Percentiles rank a stretch among this genome's conserved stretches.
These are phyloP conservation scores for Helicoverpa assulta DNA, from an alignment of 2,888 invertebrate species.

Conservation along the genomic window DNA sequence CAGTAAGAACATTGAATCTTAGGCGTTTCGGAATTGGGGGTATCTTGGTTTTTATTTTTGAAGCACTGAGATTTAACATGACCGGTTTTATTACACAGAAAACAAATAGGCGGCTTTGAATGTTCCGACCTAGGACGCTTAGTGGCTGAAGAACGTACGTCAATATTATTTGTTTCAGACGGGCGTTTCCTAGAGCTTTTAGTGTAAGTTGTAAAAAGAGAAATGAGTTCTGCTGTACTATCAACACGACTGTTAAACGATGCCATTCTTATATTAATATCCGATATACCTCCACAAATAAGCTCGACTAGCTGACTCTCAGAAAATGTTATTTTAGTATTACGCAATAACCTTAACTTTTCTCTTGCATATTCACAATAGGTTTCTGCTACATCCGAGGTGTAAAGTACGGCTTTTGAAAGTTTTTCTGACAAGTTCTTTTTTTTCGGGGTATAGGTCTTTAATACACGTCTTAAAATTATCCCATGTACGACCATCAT, in stretches of 20 bases:
- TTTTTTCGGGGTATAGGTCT: conserved; percentile 11
- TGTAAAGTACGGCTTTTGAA: conserved; percentile 7
- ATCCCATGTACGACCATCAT: conserved; percentile 8
- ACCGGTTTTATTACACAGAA: conserved; percentile 7
- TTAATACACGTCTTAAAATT: background rate
- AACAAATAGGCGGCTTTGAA: background rate
- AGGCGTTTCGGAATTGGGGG: conserved; percentile 5
- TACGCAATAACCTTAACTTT: conserved; percentile 6
- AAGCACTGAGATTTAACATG: conserved; percentile 4
- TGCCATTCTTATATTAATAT: conserved; percentile 18
- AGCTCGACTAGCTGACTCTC: conserved; percentile 1
- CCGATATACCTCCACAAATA: conserved; percentile 1
- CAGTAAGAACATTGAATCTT: conserved; percentile 17
- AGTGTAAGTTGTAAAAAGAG: conserved; percentile 8
- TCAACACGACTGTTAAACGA: conserved; percentile 15
- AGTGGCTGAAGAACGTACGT: background rate
- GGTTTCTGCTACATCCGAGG: conserved; percentile 2
- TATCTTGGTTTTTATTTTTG: conserved; percentile 9
- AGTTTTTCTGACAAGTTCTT: conserved; percentile 11
- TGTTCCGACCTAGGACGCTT: conserved; percentile 9
- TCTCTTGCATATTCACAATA: conserved; percentile 18
- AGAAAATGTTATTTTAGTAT: conserved; percentile 8
- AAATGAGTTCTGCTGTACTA: conserved; percentile 7
- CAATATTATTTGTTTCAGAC: background rate
- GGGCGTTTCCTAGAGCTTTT: conserved; percentile 13